Evolutionary conservation across 2,888 invertebrate species (phyloP).

Genomic region (Graphium colonna): DNA sequence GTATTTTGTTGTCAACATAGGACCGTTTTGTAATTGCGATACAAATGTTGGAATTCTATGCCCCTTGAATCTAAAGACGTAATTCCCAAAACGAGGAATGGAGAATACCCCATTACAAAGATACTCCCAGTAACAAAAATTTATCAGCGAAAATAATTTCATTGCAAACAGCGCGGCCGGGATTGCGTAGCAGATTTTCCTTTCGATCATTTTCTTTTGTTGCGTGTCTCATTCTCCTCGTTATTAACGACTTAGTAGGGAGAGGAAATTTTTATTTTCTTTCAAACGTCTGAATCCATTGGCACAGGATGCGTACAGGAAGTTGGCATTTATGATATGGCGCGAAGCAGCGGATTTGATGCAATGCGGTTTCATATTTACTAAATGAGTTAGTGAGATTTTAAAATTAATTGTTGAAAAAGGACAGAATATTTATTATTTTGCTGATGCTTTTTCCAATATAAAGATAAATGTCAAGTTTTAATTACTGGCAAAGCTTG

Average conservation of each 20-base stretch:
- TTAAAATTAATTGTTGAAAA: no score
- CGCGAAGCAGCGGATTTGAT: background rate
- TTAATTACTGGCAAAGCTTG: no score
- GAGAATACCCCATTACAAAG: background rate
- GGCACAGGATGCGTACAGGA: conserved; percentile 30
- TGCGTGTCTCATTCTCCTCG: conserved; percentile 37
- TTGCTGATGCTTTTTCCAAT: no score
- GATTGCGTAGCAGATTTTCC: conserved; percentile 29
- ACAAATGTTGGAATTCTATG: no score
- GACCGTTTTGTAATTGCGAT: no score
- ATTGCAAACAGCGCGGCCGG: conserved; percentile 11
- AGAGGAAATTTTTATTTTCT: conserved; percentile 51
- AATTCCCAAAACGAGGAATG: background rate
- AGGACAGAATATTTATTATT: no score
- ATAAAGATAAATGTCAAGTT: no score
- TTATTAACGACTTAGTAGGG: conserved; percentile 52
- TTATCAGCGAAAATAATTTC: conserved; percentile 8
- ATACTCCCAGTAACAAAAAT: background rate
- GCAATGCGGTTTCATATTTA: conserved; percentile 2
- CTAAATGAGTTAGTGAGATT: conserved; percentile 9
- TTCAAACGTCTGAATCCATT: conserved; percentile 40
- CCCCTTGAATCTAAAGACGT: no score
- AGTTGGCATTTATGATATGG: conserved; percentile 14
- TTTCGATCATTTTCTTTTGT: conserved; percentile 36
- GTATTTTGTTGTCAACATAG: no score